phyloP scores from a whole-genome alignment of 2,113 vertebrate genomes.

The Daphoenositta chrysoptera region DNA sequence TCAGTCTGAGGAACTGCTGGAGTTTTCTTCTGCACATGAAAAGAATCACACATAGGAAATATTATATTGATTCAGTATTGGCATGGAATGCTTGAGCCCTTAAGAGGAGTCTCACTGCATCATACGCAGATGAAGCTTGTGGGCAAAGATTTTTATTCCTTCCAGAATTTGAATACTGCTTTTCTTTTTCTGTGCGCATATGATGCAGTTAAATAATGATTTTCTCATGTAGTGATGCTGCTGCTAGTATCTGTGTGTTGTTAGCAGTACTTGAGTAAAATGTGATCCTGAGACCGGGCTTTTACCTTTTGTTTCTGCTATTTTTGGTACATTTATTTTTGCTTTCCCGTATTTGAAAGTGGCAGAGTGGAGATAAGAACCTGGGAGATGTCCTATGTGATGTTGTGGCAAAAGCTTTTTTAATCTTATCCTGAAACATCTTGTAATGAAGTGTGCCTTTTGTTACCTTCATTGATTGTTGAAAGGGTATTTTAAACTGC shows the following conservation, averaged over 20 bases:
- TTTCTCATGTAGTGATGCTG: not conserved
- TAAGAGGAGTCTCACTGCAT: not conserved
- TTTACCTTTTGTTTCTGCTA: not conserved
- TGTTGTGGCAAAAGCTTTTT: not conserved
- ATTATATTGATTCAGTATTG: not conserved
- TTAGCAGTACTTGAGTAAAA: not conserved
- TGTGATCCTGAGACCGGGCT: not conserved
- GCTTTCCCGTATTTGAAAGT: not conserved
- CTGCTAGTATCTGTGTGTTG: not conserved
- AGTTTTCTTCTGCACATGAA: not conserved
- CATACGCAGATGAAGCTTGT: not conserved
- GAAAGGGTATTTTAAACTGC: not conserved
- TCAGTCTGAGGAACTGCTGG: not conserved
- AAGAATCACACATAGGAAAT: not conserved
- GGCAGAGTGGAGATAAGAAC: not conserved
- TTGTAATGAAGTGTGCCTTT: not conserved
- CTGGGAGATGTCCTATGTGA: not conserved
- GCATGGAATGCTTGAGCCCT: not conserved
- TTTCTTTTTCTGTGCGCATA: not conserved
- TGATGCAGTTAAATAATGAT: not conserved
- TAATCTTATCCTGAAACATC: not conserved
- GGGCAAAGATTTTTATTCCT: not conserved
- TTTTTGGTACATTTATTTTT: not conserved
- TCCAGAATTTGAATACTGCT: not conserved
- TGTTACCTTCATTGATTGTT: not conserved